phyloP scores from a whole-genome alignment of 2,113 vertebrate species.

The Willisornis vidua region DNA sequence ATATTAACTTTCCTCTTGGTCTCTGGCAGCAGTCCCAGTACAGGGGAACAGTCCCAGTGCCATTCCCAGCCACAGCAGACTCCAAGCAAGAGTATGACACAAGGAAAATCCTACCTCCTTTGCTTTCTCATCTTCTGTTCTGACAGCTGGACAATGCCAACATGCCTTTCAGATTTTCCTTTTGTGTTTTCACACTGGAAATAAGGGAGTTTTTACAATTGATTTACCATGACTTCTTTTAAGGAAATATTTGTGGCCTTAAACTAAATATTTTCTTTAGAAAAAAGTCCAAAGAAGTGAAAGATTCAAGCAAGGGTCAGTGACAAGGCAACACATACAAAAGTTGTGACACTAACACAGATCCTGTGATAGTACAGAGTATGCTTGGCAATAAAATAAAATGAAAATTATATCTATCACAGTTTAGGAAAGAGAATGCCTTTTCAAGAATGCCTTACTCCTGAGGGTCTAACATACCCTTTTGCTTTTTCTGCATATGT shows the following conservation, averaged over 20 bases:
- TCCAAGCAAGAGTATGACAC: neutral
- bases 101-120: neutral
- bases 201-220: fast-evolving
- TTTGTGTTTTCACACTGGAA: neutral
- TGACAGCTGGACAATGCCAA: neutral
- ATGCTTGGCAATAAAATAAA: neutral
- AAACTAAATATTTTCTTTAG: neutral
- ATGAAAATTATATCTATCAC: neutral
- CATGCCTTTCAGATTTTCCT: neutral
- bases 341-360: neutral
- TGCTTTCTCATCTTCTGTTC: neutral
- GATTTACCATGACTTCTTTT: neutral
- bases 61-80: neutral
- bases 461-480: neutral
- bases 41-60: neutral
- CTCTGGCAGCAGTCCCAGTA: neutral
- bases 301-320: neutral
- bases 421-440: neutral
- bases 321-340: neutral
- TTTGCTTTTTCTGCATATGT: neutral
- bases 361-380: neutral
- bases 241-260: neutral
- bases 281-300: neutral
- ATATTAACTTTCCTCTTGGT: neutral
- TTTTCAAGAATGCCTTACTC: neutral